These are phyloP conservation scores for Limanda limanda DNA, from an alignment of 2,113 vertebrate genomes.

Conservation along the genomic window DNA sequence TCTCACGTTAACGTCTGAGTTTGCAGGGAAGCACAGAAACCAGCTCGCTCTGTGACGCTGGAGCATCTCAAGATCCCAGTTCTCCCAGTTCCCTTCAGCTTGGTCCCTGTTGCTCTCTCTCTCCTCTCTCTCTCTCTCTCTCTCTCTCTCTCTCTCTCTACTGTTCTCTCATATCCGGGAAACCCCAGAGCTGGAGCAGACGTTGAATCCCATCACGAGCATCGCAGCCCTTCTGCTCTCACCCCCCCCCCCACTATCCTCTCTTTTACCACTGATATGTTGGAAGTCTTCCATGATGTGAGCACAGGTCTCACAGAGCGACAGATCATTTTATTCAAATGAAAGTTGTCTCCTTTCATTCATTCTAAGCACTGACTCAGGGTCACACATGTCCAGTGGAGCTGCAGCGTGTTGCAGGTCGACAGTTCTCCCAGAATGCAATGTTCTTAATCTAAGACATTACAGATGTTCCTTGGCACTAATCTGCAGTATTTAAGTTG, in stretches of 20 bases:
- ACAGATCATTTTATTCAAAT: too few relatives aligned
- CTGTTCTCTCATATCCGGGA: conserved; percentile 35
- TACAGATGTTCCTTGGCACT: too few relatives aligned
- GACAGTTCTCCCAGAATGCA: too few relatives aligned
- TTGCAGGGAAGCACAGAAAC: background rate
- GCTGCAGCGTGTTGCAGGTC: too few relatives aligned
- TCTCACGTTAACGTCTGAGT: background rate
- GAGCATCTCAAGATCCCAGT: conserved; percentile 26
- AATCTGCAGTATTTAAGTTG: too few relatives aligned
- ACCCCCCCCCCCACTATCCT: background rate
- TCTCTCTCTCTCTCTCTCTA: conserved; percentile 18
- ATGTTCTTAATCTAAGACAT: too few relatives aligned
- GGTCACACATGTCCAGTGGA: too few relatives aligned
- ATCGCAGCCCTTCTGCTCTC: conserved; percentile 48
- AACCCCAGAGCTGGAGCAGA: conserved; percentile 64
- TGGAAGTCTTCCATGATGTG: too few relatives aligned
- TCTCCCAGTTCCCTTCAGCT: conserved; percentile 15
- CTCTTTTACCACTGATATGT: background rate
- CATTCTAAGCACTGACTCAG: too few relatives aligned
- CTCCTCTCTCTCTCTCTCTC: conserved; percentile 14
- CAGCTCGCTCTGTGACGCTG: conserved; percentile 11
- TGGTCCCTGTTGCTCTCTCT: conserved; percentile 23
- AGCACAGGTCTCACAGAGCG: too few relatives aligned
- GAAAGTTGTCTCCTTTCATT: too few relatives aligned
- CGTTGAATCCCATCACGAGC: conserved; percentile 65